phyloP scores from a whole-genome alignment of 2,797 vertebrate genomes.

The Clarias fuscus region DNA sequence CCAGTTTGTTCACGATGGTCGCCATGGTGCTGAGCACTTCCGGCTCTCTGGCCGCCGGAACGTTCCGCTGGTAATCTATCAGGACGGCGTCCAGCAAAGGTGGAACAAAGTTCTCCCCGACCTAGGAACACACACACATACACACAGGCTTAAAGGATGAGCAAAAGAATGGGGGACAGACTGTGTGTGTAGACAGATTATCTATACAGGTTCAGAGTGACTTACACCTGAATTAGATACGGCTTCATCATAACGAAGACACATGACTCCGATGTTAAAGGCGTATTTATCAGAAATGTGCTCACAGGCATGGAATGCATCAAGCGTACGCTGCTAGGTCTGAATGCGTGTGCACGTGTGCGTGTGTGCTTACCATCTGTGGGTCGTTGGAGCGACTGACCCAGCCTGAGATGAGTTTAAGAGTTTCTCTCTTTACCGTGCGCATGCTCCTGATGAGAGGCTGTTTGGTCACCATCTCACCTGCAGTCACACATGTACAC shows the following conservation, averaged over 20 bases:
- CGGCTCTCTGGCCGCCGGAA: slow-evolving; percentile 94
- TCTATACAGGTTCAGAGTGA: slow-evolving; percentile 8
- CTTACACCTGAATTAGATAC: slow-evolving; percentile 12
- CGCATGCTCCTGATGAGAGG: slow-evolving; percentile 90
- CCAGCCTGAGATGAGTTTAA: slow-evolving; percentile 91
- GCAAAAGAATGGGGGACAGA: not conserved
- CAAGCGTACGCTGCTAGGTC: not conserved
- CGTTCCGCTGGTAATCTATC: slow-evolving; percentile 96
- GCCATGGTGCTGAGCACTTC: slow-evolving; percentile 99
- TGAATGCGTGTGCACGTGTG: not conserved
- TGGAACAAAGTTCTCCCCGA: slow-evolving; percentile 89
- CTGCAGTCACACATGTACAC: slow-evolving; percentile 57
- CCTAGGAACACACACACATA: slow-evolving; percentile 49
- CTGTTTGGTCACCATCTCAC: slow-evolving; percentile 91
- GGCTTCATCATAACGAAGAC: not conserved
- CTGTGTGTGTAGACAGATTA: not conserved
- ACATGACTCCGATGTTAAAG: not conserved
- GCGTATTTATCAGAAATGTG: not conserved
- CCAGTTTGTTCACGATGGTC: slow-evolving; percentile 96
- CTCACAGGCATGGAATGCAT: not conserved
- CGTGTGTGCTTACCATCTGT: slow-evolving; percentile 76
- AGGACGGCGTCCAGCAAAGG: slow-evolving; percentile 89
- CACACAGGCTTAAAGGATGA: slow-evolving; percentile 47
- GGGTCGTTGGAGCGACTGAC: slow-evolving; percentile 90
- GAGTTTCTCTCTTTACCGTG: slow-evolving; percentile 90